Evolutionary conservation across 2,888 invertebrate species (phyloP).

Genomic region (Eupithecia tripunctaria): DNA sequence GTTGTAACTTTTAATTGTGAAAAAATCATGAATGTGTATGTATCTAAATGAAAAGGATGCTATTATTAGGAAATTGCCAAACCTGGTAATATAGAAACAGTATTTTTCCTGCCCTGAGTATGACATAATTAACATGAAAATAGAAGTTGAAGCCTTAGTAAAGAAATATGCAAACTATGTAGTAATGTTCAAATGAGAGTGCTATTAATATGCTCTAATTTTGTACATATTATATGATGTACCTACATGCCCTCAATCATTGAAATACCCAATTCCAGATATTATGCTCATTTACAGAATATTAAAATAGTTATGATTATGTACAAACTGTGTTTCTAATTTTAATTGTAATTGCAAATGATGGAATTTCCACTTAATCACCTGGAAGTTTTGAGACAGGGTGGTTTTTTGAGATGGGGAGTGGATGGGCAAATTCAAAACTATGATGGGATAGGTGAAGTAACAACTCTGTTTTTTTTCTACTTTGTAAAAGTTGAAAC

Average conservation of each 20-base stretch:
- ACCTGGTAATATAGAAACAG: slow-evolving; percentile 6
- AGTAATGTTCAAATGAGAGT: slow-evolving; percentile 30
- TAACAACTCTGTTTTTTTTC: too few relatives aligned
- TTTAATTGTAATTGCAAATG: not conserved
- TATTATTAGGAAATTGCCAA: slow-evolving; percentile 3
- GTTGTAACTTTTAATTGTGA: slow-evolving; percentile 37
- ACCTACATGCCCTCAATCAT: slow-evolving; percentile 49
- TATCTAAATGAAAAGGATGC: slow-evolving; percentile 18
- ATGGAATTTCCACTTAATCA: not conserved
- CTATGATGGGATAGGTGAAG: too few relatives aligned
- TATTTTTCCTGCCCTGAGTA: slow-evolving; percentile 20
- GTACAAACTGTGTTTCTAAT: slow-evolving; percentile 56
- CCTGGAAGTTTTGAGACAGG: not conserved
- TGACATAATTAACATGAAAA: slow-evolving; percentile 1
- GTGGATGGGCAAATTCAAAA: too few relatives aligned
- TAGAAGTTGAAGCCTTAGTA: slow-evolving; percentile 9
- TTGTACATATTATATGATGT: slow-evolving; percentile 28
- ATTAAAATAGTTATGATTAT: slow-evolving; percentile 62
- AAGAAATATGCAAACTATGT: slow-evolving; percentile 11
- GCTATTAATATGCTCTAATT: slow-evolving; percentile 25
- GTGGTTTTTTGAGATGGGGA: too few relatives aligned
- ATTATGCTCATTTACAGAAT: slow-evolving; percentile 67
- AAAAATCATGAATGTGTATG: slow-evolving; percentile 22
- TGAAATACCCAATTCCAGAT: slow-evolving; percentile 58
- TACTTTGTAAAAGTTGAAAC: too few relatives aligned